These are phyloP conservation scores for Holacanthus passer DNA, from an alignment of 2,113 vertebrate species.

Conservation along the genomic window DNA sequence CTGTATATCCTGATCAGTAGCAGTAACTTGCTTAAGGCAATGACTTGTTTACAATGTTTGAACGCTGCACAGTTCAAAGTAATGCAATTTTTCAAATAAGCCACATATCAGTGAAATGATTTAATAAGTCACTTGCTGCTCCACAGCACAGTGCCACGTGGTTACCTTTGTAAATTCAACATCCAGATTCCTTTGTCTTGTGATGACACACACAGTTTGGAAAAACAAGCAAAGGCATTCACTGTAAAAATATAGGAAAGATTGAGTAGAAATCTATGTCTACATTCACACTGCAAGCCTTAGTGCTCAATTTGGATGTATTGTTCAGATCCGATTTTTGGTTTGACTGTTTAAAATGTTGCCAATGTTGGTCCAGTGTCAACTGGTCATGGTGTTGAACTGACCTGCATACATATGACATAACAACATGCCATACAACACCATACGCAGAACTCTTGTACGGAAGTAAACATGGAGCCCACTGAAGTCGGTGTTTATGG, in stretches of 20 bases:
- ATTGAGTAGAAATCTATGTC: not conserved
- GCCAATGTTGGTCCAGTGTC: too few species aligned
- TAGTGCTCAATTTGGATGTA: too few species aligned
- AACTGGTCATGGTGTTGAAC: too few species aligned
- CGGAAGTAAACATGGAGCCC: too few species aligned
- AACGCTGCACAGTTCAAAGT: constrained; percentile 40
- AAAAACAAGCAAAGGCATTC: not conserved
- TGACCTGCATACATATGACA: too few species aligned
- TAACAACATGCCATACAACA: too few species aligned
- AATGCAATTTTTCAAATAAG: constrained; percentile 37
- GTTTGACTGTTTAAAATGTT: too few species aligned
- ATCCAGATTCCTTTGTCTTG: constrained; percentile 1
- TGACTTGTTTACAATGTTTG: constrained; percentile 43
- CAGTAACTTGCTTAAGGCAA: constrained; percentile 24
- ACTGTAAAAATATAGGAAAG: not conserved
- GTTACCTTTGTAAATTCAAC: not conserved
- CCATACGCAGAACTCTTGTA: too few species aligned
- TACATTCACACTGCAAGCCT: too few species aligned
- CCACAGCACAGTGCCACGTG: not conserved
- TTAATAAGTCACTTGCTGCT: not conserved
- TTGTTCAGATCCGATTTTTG: too few species aligned
- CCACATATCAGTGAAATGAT: constrained; percentile 30
- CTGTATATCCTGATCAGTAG: constrained; percentile 11
- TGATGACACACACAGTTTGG: not conserved
- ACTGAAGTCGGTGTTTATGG: too few species aligned